Base-by-base conservation (phyloP, 37 sponge, comb jelly and placozoan genomes). In the Cladorhizidae sp. region DNA sequence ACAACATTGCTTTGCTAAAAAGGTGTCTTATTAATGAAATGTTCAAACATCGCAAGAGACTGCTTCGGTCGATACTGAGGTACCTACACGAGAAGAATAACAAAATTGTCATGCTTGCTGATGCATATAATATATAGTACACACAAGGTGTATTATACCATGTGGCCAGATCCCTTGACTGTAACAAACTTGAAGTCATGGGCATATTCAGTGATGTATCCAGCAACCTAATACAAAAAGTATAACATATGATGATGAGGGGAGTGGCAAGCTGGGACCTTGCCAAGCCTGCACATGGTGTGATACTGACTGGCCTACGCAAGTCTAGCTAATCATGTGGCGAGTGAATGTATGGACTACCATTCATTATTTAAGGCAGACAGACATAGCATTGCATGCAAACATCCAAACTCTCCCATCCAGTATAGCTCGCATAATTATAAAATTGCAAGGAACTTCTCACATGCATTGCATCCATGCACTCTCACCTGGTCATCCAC, bases 111-210 rank as follows among this genome's bases (percentile, higher is more conserved):
- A 25, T 36, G n/a, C n/a, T n/a, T n/a, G n/a, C n/a, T n/a, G n/a
- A n/a, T n/a, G n/a, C n/a, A 39, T 12, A 65, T 3, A 41, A 49
- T 39, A 63, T 15, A 62, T 15, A 62, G 11, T 56, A 20, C 43
- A 57, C 15, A 40, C 0, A 37, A 12, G n/a, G 6, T n/a, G 54
- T 57, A 1, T 8, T 69, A 50, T 45, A 91, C 95, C 95, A 94
- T 94, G 72, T 94, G 95, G 33, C 95, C 95, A 33, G 95, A 77
- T 28, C 95, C 95, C 57, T 85, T 84, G 32, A 94, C 93, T 3
- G 95, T 94, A 52, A 94, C 76, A 77, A 94, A 94, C 40, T 78
- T 64, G 76, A 93, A 93, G 67, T 70, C 68, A 54, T 91, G 91
- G 12, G 22, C 35, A 51, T 94, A 94, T 64, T 65, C 57, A n/a